These are phyloP conservation scores for Lacerta agilis DNA, from an alignment of 2,797 vertebrate species.

Conservation along the genomic window DNA sequence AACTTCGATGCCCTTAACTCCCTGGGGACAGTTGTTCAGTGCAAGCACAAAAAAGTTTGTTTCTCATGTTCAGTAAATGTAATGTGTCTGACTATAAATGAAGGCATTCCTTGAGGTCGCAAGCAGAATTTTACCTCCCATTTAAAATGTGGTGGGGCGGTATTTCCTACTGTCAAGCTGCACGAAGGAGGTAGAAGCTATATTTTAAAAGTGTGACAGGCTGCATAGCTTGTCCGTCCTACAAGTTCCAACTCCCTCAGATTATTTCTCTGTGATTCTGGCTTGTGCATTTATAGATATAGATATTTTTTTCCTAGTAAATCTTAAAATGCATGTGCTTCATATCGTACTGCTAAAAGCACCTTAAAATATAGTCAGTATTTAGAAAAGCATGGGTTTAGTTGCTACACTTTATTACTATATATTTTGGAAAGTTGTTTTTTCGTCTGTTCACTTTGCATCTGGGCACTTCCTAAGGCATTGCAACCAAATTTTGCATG, in stretches of 20 bases:
- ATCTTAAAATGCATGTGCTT: neutral
- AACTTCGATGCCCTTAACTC: neutral
- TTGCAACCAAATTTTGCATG: too few species aligned
- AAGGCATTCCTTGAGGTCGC: neutral
- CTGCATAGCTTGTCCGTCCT: neutral
- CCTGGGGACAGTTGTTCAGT: neutral
- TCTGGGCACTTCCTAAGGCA: too few species aligned
- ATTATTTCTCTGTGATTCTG: neutral
- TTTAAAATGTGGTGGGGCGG: neutral
- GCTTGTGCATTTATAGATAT: neutral
- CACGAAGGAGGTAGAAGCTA: neutral
- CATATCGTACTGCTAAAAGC: neutral
- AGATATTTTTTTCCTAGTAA: neutral
- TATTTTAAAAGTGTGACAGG: neutral
- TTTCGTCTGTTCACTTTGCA: too few species aligned
- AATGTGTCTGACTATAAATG: neutral
- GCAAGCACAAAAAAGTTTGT: neutral
- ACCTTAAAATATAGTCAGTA: neutral
- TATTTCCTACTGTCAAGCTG: neutral
- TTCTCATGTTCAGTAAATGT: neutral
- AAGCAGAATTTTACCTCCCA: neutral
- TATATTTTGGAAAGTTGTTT: too few species aligned
- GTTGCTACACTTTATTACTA: neutral
- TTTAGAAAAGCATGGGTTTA: neutral
- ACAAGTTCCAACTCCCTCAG: neutral